Evolutionary conservation across 2,888 invertebrate genomes (phyloP).

Genomic region (Prosapia bicincta): DNA sequence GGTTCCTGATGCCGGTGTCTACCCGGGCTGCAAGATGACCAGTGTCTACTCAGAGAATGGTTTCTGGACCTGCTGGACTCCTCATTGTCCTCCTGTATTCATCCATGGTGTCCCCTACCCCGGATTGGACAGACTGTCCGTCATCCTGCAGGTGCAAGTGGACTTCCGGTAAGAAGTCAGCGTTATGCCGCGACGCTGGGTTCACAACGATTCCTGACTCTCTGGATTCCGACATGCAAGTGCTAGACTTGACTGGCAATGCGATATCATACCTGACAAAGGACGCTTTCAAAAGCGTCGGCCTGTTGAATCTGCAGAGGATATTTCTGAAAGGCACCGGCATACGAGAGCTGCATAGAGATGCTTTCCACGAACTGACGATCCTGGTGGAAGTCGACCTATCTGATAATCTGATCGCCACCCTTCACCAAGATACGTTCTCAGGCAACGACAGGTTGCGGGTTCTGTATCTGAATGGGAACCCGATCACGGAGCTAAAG

Average conservation of each 20-base stretch:
- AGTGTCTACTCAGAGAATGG: constrained; percentile 18
- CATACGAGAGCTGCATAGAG: constrained; percentile 70
- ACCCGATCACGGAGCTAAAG: constrained; percentile 69
- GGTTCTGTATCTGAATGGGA: constrained; percentile 74
- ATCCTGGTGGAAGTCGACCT: constrained; percentile 86
- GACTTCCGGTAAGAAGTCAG: constrained; percentile 88
- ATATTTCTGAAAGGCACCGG: constrained; percentile 74
- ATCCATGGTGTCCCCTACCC: constrained; percentile 53
- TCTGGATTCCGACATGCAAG: constrained; percentile 74
- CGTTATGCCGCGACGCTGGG: constrained; percentile 77
- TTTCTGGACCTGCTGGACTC: constrained; percentile 29
- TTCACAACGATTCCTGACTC: constrained; percentile 72
- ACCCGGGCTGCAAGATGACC: constrained; percentile 26
- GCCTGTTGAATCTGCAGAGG: constrained; percentile 79
- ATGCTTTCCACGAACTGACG: constrained; percentile 81
- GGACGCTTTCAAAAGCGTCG: constrained; percentile 74
- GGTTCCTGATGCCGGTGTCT: constrained; percentile 15
- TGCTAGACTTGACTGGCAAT: constrained; percentile 80
- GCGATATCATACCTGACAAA: constrained; percentile 69
- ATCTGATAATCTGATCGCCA: constrained; percentile 73
- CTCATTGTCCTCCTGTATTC: constrained; percentile 33
- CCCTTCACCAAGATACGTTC: constrained; percentile 75
- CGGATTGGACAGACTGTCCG: constrained; percentile 88
- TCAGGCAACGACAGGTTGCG: constrained; percentile 78
- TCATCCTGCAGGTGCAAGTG: constrained; percentile 86